A percentile compares a stretch with the other conserved stretches of the same genome.
Conservation (phyloP, 2,888 invertebrate genomes). For the Eulithis testata region DNA sequence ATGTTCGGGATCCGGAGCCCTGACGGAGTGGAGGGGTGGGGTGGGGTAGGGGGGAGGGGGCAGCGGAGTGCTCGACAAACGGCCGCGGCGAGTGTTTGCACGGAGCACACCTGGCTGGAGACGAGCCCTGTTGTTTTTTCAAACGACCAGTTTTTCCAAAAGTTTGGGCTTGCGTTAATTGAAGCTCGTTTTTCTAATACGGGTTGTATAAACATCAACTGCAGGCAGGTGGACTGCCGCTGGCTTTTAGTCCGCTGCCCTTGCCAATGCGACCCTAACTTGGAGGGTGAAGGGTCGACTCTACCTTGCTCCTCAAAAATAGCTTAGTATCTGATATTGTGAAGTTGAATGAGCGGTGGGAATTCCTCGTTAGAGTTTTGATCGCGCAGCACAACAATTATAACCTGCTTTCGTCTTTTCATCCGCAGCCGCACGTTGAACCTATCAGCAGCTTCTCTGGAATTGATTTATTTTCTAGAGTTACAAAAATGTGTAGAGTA, state of each 20-base stretch:
- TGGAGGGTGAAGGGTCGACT: constrained; percentile 1
- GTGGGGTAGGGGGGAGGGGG: too few species aligned
- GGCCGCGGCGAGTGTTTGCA: constrained; percentile 49
- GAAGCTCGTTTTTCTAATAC: constrained; percentile 63
- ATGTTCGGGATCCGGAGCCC: constrained; percentile 29
- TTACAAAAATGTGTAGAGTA: constrained; percentile 1
- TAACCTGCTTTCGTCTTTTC: too few species aligned
- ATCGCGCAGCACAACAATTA: background rate
- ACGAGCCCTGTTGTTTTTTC: constrained; percentile 59
- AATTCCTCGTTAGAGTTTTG: constrained; percentile 5
- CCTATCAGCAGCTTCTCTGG: background rate
- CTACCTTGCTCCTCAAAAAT: background rate
- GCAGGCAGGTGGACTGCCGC: constrained; percentile 30
- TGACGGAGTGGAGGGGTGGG: background rate
- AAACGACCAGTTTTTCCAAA: constrained; percentile 61
- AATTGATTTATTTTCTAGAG: background rate
- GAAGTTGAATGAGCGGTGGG: constrained; percentile 18
- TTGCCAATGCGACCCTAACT: background rate
- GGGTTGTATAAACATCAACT: constrained; percentile 56
- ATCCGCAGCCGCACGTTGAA: background rate
- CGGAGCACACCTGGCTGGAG: constrained; percentile 45
- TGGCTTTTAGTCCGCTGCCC: background rate
- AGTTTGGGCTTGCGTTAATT: constrained; percentile 65
- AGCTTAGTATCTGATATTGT: constrained; percentile 2
- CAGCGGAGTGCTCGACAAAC: constrained; percentile 54